A percentile compares a stretch with the other conserved stretches of the same genome.
These are phyloP conservation scores for Acanthacorydalis orientalis DNA, from an alignment of 2,888 invertebrate species.

Conservation along the genomic window DNA sequence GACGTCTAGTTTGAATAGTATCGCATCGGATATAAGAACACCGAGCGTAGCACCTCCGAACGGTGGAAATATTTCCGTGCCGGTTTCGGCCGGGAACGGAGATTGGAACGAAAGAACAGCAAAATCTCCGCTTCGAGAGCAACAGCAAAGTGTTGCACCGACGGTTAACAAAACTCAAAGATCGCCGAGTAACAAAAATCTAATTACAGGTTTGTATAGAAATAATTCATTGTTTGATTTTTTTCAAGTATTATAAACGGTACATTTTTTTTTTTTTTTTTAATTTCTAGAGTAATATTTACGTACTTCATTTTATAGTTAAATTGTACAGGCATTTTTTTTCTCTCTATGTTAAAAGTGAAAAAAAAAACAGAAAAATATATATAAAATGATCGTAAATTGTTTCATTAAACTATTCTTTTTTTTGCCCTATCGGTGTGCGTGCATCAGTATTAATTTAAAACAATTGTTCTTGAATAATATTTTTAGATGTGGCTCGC, in stretches of 20 bases:
- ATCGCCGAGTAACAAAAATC: conserved; percentile 3
- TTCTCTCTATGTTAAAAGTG: too few relatives aligned
- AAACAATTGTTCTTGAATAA: too few relatives aligned
- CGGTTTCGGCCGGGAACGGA: neutral
- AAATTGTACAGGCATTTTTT: neutral
- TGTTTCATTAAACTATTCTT: too few relatives aligned
- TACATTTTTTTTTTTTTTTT: neutral
- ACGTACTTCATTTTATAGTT: neutral
- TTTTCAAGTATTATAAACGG: neutral
- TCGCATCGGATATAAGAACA: conserved; percentile 29
- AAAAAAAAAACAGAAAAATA: too few relatives aligned
- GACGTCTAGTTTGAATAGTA: conserved; percentile 40
- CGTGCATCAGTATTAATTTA: too few relatives aligned
- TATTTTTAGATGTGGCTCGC: too few relatives aligned
- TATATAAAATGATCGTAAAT: too few relatives aligned
- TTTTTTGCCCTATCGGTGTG: too few relatives aligned
- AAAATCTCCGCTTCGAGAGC: conserved; percentile 31
- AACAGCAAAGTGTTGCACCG: conserved; percentile 20
- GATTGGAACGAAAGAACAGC: conserved; percentile 5
- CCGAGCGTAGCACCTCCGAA: conserved; percentile 21
- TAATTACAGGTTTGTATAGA: conserved; percentile 12
- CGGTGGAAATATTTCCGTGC: conserved; percentile 16
- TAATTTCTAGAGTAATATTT: neutral
- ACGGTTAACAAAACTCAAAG: neutral
- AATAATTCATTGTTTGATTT: too few relatives aligned